phyloP scores from a whole-genome alignment of 2,113 vertebrate species.

The Promerops cafer region DNA sequence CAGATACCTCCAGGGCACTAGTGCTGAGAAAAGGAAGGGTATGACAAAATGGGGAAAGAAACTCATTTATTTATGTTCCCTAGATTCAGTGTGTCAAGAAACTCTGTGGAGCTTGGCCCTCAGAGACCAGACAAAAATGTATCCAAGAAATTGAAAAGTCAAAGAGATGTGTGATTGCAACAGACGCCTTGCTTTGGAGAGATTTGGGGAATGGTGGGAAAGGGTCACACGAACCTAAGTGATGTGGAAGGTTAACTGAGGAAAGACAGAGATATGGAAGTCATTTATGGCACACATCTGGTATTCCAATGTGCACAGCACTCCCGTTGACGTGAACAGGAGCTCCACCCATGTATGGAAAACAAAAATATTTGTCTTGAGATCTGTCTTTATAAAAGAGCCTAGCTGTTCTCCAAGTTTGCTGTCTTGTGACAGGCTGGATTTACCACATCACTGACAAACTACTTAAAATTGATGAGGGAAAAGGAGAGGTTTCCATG shows the following conservation, averaged over 20 bases:
- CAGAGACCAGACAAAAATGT: background rate
- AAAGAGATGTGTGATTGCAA: constrained; percentile 16
- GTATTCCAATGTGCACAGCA: background rate
- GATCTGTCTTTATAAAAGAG: background rate
- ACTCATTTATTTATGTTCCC: background rate
- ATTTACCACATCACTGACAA: background rate
- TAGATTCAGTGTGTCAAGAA: background rate
- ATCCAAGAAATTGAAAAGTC: constrained; percentile 26
- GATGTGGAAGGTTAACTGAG: constrained; percentile 5
- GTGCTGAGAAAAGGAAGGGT: background rate
- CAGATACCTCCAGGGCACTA: background rate
- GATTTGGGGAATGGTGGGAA: background rate
- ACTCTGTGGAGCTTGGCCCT: background rate
- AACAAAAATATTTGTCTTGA: constrained; percentile 12
- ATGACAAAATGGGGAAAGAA: constrained; percentile 25
- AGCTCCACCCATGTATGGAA: background rate
- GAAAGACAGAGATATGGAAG: background rate
- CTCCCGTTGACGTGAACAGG: background rate
- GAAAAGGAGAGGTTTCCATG: background rate
- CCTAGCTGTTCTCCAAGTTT: background rate
- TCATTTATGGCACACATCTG: background rate
- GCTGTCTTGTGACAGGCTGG: background rate
- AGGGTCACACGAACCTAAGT: background rate
- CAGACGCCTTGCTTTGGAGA: background rate
- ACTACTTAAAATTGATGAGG: background rate